phyloP scores from a whole-genome alignment of 2,888 invertebrate genomes.

The Adelphocoris suturalis region DNA sequence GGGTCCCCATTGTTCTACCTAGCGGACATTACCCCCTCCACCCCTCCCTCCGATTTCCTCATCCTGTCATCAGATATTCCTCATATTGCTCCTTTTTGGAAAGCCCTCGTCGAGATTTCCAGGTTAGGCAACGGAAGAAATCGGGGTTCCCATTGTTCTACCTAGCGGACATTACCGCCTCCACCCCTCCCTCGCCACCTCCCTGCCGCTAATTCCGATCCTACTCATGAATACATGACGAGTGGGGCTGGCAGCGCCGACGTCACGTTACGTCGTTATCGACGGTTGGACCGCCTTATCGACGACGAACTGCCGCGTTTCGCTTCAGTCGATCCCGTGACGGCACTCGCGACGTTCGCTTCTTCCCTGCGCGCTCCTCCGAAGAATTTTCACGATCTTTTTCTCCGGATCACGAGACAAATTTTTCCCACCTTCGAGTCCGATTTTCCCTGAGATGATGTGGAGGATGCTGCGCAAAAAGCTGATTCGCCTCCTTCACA shows the following conservation, averaged over 20 bases:
- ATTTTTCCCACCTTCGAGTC: background rate
- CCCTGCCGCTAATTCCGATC: background rate
- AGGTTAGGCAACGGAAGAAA: too few species aligned
- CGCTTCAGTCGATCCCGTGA: constrained; percentile 23
- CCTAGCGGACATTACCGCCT: background rate
- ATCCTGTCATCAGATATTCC: too few species aligned
- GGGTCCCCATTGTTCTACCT: too few species aligned
- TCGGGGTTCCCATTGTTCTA: too few species aligned
- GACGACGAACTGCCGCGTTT: constrained; percentile 20
- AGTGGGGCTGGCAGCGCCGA: background rate
- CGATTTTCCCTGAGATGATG: constrained; percentile 7
- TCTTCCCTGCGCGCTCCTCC: background rate
- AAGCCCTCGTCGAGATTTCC: too few species aligned
- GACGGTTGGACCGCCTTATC: constrained; percentile 1
- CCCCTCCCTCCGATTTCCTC: too few species aligned
- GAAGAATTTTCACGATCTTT: background rate
- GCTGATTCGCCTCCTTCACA: constrained; percentile 28
- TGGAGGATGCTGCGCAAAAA: constrained; percentile 42
- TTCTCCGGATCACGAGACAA: background rate
- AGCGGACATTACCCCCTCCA: background rate
- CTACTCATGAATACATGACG: background rate
- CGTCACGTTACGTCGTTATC: constrained; percentile 11
- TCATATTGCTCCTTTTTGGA: too few species aligned
- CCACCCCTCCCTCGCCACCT: background rate
- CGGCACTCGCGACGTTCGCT: background rate